Evolutionary conservation across 1,140 invertebrate genomes (phyloP).

Genomic region (Heliconius himera): DNA sequence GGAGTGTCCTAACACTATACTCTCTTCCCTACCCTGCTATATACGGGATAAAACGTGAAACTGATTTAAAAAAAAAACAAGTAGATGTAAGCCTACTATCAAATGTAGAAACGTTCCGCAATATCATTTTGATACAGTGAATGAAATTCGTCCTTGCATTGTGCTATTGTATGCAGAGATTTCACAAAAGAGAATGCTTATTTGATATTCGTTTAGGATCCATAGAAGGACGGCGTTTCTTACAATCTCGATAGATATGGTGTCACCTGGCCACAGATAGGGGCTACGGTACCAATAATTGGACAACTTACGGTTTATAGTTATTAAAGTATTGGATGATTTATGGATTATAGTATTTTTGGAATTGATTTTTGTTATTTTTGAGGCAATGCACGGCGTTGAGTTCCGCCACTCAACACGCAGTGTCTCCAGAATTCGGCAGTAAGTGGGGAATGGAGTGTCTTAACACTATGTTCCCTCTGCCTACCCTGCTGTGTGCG

Average conservation of each 20-base stretch:
- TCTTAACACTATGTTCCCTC: too few relatives aligned
- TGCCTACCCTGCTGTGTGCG: too few relatives aligned
- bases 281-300: background rate
- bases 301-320: background rate
- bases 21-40: too few relatives aligned
- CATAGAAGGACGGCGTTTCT: slow-evolving; percentile 36
- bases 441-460: too few relatives aligned
- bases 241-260: slow-evolving; percentile 35
- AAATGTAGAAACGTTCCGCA: slow-evolving; percentile 40
- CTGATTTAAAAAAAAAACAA: background rate
- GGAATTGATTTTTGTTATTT: too few relatives aligned
- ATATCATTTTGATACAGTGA: slow-evolving; percentile 73
- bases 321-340: background rate
- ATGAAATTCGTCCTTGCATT: slow-evolving; percentile 74
- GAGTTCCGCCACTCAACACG: too few relatives aligned
- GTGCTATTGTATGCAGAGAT: slow-evolving; percentile 64
- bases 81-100: slow-evolving; percentile 15
- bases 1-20: too few relatives aligned
- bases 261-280: slow-evolving; percentile 47
- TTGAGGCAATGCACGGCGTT: too few relatives aligned
- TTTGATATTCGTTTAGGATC: slow-evolving; percentile 53
- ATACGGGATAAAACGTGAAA: too few relatives aligned
- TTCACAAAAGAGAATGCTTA: slow-evolving; percentile 63
- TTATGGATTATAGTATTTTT: background rate
- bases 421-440: too few relatives aligned